These are phyloP conservation scores for Antidorcas marsupialis DNA, from an alignment of 2,113 vertebrate genomes.

Conservation along the genomic window DNA sequence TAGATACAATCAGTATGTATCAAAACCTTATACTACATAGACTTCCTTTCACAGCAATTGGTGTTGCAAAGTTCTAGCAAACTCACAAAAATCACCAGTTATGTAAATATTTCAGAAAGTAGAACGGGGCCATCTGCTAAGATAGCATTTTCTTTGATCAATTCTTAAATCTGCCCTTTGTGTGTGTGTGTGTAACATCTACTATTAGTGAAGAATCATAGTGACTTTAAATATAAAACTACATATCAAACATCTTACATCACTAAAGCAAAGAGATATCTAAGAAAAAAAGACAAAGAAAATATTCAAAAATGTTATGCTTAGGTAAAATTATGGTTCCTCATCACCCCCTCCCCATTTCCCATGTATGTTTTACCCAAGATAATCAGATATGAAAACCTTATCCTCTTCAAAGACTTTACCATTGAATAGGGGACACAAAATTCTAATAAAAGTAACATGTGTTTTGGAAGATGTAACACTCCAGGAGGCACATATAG, in stretches of 20 bases:
- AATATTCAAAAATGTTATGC: not conserved
- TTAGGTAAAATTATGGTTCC: not conserved
- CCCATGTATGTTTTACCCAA: not conserved
- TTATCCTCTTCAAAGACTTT: not conserved
- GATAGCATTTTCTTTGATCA: not conserved
- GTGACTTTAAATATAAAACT: not conserved
- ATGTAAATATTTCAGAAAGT: constrained; percentile 3
- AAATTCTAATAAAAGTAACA: not conserved
- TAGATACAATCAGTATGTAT: not conserved
- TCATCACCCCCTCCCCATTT: not conserved
- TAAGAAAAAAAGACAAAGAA: not conserved
- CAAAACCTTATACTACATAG: not conserved
- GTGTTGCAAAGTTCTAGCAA: not conserved
- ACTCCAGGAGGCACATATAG: not conserved
- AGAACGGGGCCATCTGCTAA: not conserved
- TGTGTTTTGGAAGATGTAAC: not conserved
- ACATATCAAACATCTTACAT: not conserved
- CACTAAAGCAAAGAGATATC: not conserved
- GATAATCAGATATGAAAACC: not conserved
- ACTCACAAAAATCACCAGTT: not conserved
- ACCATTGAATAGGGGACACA: not conserved
- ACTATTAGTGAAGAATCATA: not conserved
- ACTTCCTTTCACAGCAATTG: not conserved
- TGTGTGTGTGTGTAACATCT: not conserved
- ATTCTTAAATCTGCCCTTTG: not conserved